Conservation (phyloP, 2,888 invertebrate species). For the Drosophila sordidula region DNA sequence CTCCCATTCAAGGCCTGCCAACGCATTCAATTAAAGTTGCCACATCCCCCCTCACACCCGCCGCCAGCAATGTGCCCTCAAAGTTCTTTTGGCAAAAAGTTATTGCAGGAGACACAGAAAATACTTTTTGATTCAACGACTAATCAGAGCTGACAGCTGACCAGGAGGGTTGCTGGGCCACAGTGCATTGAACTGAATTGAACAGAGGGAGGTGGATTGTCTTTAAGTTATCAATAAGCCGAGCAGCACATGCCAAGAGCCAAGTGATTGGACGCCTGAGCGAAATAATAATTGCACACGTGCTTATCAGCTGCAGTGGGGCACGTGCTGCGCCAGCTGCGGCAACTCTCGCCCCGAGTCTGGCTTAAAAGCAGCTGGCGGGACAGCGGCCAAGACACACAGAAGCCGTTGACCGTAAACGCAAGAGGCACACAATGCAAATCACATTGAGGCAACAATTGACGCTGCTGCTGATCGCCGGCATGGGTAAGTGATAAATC, state of each 20-base stretch:
- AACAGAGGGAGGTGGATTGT: not conserved
- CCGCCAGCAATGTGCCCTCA: not conserved
- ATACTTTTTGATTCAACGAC: conserved; percentile 27
- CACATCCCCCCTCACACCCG: too few species aligned
- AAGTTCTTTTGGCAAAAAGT: conserved; percentile 19
- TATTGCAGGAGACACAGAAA: conserved; percentile 16
- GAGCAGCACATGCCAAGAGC: conserved; percentile 15
- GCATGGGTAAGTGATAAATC: conserved; percentile 51
- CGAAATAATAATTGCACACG: conserved; percentile 40
- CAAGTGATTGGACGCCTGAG: conserved; percentile 12
- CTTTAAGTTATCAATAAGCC: conserved; percentile 18
- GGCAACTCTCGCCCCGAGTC: conserved; percentile 3
- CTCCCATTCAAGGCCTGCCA: not conserved
- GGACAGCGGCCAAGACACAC: conserved; percentile 21
- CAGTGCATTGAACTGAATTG: conserved; percentile 41
- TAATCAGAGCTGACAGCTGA: conserved; percentile 43
- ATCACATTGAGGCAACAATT: conserved; percentile 54
- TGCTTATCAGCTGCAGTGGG: conserved; percentile 45
- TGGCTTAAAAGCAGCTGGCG: conserved; percentile 57
- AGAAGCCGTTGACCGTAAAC: conserved; percentile 20
- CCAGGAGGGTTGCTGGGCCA: conserved; percentile 9
- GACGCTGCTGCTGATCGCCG: conserved; percentile 53
- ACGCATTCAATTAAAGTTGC: conserved; percentile 60
- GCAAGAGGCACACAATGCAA: conserved; percentile 10
- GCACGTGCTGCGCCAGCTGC: conserved; percentile 37